Conservation (phyloP, 2,797 vertebrate species). For the Eulemur rubriventer region DNA sequence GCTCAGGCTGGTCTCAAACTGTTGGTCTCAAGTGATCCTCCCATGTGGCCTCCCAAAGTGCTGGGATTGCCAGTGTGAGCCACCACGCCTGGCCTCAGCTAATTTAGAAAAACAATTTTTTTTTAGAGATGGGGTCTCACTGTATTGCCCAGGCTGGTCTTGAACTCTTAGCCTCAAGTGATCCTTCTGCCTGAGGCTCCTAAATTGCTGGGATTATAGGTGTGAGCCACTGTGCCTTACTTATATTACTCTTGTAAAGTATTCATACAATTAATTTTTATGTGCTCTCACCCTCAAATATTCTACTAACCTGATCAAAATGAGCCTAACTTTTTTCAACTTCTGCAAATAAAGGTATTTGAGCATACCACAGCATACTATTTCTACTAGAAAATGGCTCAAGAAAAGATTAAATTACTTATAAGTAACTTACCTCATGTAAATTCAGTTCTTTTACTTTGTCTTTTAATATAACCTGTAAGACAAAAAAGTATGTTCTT, state of each 20-base stretch:
- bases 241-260: not conserved
- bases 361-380: not conserved
- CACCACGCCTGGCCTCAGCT: not conserved
- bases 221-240: not conserved
- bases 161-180: not conserved
- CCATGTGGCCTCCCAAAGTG: not conserved
- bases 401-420: constrained; percentile 38
- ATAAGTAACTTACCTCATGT: constrained; percentile 93
- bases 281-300: not conserved
- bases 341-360: constrained; percentile 46
- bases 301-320: constrained; percentile 41
- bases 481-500: constrained; percentile 73
- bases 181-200: not conserved
- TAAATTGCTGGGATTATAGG: not conserved
- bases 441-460: constrained; percentile 99
- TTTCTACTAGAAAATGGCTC: constrained; percentile 36
- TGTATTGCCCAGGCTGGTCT: not conserved
- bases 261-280: constrained; percentile 28
- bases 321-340: not conserved
- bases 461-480: constrained; percentile 98
- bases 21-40: not conserved
- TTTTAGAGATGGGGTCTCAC: not conserved
- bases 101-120: not conserved
- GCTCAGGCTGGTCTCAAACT: not conserved
- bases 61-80: not conserved